Conservation (phyloP, 2,797 vertebrate species). For the Paratrypauchen microcephalus region DNA sequence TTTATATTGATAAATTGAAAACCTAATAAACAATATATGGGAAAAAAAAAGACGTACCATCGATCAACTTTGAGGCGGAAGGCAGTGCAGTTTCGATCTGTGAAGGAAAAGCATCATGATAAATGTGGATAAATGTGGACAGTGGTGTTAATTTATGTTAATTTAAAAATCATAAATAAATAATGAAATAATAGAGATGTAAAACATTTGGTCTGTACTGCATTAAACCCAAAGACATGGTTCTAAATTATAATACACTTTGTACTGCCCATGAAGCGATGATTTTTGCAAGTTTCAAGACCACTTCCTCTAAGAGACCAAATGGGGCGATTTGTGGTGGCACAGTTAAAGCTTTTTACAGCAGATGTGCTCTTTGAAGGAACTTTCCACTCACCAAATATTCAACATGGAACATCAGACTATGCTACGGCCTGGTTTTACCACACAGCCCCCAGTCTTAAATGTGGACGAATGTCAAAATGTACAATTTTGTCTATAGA, state of each 20-base stretch:
- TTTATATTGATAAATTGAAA: too few relatives aligned
- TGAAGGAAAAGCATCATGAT: neutral
- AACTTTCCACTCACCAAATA: neutral
- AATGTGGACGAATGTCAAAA: neutral
- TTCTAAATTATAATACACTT: neutral
- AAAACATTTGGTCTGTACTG: too few relatives aligned
- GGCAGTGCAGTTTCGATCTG: constrained; percentile 27
- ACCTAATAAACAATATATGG: too few relatives aligned
- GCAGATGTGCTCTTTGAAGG: neutral
- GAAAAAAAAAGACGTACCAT: constrained; percentile 53
- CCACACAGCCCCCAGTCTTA: too few relatives aligned
- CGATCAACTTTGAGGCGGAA: neutral
- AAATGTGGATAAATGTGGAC: too few relatives aligned
- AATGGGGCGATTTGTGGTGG: neutral
- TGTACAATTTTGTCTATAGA: neutral
- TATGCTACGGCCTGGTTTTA: neutral
- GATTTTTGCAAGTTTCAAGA: too few relatives aligned
- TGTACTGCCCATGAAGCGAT: neutral
- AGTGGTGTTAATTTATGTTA: too few relatives aligned
- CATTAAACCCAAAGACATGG: neutral
- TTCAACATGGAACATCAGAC: neutral
- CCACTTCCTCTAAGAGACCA: constrained; percentile 39
- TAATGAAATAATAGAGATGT: too few relatives aligned
- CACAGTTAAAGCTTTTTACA: neutral
- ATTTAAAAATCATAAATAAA: too few relatives aligned